Evolutionary conservation across 92 coral and sea anemone genomes (phyloP).

Genomic region (Zoanthus solanderi): DNA sequence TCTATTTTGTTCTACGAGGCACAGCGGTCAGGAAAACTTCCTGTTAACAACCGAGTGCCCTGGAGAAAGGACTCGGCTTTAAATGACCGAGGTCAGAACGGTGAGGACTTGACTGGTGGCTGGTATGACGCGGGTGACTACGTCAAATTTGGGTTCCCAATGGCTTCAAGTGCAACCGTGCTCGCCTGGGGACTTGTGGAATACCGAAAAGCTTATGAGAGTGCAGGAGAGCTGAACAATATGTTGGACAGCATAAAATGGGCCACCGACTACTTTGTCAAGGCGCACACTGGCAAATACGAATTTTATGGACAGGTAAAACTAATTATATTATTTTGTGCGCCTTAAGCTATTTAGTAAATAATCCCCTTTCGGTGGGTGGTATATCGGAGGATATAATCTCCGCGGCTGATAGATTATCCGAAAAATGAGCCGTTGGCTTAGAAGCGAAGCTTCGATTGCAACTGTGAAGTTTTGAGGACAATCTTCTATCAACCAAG

Average conservation of each 20-base stretch:
- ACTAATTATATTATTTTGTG: too few species aligned
- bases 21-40: conserved; percentile 94
- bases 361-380: too few species aligned
- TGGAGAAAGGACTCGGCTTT: conserved; percentile 97
- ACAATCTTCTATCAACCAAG: too few species aligned
- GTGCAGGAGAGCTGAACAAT: conserved; percentile 78
- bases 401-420: too few species aligned
- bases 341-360: too few species aligned
- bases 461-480: too few species aligned
- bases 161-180: conserved; percentile 90
- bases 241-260: conserved; percentile 84
- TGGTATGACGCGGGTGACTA: conserved; percentile 97
- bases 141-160: conserved; percentile 96
- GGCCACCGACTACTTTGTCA: conserved; percentile 93
- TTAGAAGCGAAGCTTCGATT: too few species aligned
- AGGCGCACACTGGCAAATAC: conserved; percentile 80
- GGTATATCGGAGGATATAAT: too few species aligned
- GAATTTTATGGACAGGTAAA: conserved; percentile 91
- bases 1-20: conserved; percentile 96
- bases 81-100: conserved; percentile 68
- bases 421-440: too few species aligned
- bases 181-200: conserved; percentile 91
- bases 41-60: conserved; percentile 77
- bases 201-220: conserved; percentile 74
- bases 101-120: conserved; percentile 91